Conservation (phyloP, 2,797 vertebrate species). For the Emys orbicularis region DNA sequence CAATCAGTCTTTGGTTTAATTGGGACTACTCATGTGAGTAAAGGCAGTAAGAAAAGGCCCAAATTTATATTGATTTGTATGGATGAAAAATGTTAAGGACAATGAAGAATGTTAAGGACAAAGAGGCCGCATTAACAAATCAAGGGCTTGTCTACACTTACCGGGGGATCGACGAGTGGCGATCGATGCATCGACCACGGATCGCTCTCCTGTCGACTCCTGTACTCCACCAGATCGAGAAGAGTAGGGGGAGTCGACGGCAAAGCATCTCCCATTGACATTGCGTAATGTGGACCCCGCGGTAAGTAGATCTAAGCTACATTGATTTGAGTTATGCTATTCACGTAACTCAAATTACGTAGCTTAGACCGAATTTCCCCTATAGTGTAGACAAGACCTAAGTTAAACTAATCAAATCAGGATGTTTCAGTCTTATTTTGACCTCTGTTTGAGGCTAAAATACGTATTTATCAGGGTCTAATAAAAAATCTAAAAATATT, state of each 20-base stretch:
- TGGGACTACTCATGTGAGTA: neutral
- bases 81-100: neutral
- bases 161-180: too few species aligned
- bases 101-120: neutral
- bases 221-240: too few species aligned
- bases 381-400: neutral
- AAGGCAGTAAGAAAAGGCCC: neutral
- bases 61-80: neutral
- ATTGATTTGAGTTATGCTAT: too few species aligned
- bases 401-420: neutral
- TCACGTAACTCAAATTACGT: too few species aligned
- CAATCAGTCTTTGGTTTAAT: neutral
- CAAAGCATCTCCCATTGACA: too few species aligned
- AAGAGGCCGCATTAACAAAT: neutral
- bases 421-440: neutral
- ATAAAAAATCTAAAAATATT: neutral
- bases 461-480: neutral
- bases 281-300: too few species aligned
- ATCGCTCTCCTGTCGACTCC: too few species aligned
- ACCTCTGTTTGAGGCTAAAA: neutral
- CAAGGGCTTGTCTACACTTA: too few species aligned
- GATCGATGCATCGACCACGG: too few species aligned
- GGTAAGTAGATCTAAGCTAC: too few species aligned
- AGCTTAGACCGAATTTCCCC: too few species aligned
- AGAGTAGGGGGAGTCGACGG: too few species aligned